Percentiles rank a stretch among this genome's conserved stretches.
Evolutionary conservation across 2,888 invertebrate genomes (phyloP).

Genomic region (Thelaira solivaga): DNA sequence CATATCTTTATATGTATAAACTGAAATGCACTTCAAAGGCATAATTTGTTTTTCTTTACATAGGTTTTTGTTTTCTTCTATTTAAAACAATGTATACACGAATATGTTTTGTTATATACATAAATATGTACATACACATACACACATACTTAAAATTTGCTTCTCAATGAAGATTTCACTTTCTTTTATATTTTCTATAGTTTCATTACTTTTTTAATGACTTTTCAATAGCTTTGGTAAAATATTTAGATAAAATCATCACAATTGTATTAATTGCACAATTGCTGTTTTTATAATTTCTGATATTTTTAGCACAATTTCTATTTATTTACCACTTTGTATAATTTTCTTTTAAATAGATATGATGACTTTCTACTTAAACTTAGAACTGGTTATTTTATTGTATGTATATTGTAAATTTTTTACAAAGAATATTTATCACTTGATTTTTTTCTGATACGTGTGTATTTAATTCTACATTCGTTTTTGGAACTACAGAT

Average conservation of each 20-base stretch:
- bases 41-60: too few species aligned
- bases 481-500: constrained; percentile 44
- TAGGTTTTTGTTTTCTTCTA: too few species aligned
- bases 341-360: not conserved
- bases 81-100: too few species aligned
- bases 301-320: not conserved
- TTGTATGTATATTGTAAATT: constrained; percentile 2
- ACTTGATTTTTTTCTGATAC: constrained; percentile 7
- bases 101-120: too few species aligned
- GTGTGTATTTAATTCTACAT: constrained; percentile 1
- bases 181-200: too few species aligned
- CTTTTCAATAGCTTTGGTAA: too few species aligned
- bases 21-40: too few species aligned
- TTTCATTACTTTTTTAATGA: too few species aligned
- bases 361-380: not conserved
- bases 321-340: constrained; percentile 12
- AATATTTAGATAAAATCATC: not conserved
- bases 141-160: too few species aligned
- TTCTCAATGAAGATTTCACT: too few species aligned
- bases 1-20: too few species aligned
- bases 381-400: constrained; percentile 10
- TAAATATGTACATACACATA: too few species aligned
- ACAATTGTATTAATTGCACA: not conserved
- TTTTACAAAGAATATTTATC: not conserved
- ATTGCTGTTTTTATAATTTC: not conserved